These are phyloP conservation scores for Anabacerthia variegaticeps DNA, from an alignment of 2,797 vertebrate species.

Conservation along the genomic window DNA sequence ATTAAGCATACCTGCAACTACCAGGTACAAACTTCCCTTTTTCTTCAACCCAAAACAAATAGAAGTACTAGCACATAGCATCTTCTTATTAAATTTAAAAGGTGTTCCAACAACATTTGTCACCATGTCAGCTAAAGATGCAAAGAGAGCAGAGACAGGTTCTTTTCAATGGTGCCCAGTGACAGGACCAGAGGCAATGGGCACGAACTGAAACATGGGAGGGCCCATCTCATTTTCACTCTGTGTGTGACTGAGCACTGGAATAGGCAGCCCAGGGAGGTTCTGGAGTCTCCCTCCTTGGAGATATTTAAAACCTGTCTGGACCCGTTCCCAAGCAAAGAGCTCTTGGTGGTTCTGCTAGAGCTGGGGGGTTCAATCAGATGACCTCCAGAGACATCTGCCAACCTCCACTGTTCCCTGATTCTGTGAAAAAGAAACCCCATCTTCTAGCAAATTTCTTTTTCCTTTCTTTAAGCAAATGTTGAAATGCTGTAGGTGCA, in stretches of 20 bases:
- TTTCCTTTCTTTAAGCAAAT: neutral
- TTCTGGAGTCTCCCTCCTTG: neutral
- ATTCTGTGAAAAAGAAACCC: neutral
- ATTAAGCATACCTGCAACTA: neutral
- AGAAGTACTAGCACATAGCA: neutral
- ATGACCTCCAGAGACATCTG: neutral
- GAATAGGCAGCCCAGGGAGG: neutral
- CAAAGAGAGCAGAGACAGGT: neutral
- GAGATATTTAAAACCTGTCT: neutral
- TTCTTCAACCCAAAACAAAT: neutral
- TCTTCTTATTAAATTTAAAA: neutral
- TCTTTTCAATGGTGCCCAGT: neutral
- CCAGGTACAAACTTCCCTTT: neutral
- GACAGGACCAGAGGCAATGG: neutral
- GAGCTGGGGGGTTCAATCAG: neutral
- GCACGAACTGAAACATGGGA: neutral
- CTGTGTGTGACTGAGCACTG: neutral
- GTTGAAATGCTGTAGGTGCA: neutral
- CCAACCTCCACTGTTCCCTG: neutral
- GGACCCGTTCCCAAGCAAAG: neutral
- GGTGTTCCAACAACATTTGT: neutral
- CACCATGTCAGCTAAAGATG: neutral
- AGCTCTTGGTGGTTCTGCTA: neutral
- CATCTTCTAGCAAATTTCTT: neutral
- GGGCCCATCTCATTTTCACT: neutral